Evolutionary conservation across 2,113 vertebrate species (phyloP), one percentile per base, ranked within the genome.

Genomic region (Chiloscyllium plagiosum): DNA sequence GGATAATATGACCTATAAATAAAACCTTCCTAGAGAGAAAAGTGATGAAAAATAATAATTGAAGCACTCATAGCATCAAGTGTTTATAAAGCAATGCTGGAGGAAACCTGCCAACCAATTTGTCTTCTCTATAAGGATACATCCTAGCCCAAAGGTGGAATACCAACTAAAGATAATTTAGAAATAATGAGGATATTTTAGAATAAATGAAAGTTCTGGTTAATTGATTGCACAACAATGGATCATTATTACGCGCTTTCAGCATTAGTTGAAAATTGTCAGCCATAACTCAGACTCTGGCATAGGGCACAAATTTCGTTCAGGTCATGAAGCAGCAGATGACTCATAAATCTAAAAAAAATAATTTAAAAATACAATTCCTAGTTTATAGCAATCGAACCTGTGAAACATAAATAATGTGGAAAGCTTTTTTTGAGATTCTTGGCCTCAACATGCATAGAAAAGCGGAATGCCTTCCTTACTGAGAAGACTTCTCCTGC

Each of bases 251-350:
- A 37, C 29, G 8, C 26, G 56, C 50, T n/a, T n/a, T 78, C 8
- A 13, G 72, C 29, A n/a, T 78, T 13, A 29, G 47, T 89, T 56
- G 86, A 26, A 52, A 56, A 26, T 52, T 29, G 47, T 24, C 0
- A 6, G 61, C 29, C 68, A 42, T 68, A 65, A 37, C 90, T 68
- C 37, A 65, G 52, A 92, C n/a, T 20, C 61, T 94, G 65, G 61
- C n/a, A n/a, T 15, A 93, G 3, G 37, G 56, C 89, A 94, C 61
- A 94, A 68, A 33, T 65, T n/a, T 94, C 19, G 37, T 37, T 17
- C 89, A n/a, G n/a, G 33, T n/a, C 61, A 93, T 61, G 3, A 7
- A 93, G 89, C 89, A 93, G 56, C 80, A 85, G 80, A 93, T 93
- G 89, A 93, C 19, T 66, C 56, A 93, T 13, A 37, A 61, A 93